A percentile compares a stretch with the other conserved stretches of the same genome.
phyloP scores from a whole-genome alignment of 2,888 invertebrate species.

The Bombylius discolor region DNA sequence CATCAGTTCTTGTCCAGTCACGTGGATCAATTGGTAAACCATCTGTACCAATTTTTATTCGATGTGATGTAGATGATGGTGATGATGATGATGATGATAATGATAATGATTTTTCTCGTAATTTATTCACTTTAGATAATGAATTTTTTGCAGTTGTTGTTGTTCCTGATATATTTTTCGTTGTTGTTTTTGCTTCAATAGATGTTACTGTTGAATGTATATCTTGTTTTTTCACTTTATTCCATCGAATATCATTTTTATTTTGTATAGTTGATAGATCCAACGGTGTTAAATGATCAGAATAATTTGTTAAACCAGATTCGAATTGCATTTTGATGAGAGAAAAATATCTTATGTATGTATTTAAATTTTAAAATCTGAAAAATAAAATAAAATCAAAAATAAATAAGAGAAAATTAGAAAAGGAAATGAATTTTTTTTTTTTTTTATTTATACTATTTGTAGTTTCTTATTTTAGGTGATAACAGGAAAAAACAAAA shows the following conservation, averaged over 20 bases:
- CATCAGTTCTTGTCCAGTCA: constrained; percentile 56
- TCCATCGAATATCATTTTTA: constrained; percentile 24
- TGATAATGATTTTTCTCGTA: constrained; percentile 16
- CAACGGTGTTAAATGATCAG: constrained; percentile 33
- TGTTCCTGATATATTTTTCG: constrained; percentile 4
- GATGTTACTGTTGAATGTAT: no score
- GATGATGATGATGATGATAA: constrained; percentile 17
- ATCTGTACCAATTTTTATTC: constrained; percentile 23
- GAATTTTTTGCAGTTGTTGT: constrained; percentile 14
- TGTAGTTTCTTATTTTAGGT: no score
- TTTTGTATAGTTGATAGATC: constrained; percentile 31
- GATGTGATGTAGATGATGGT: constrained; percentile 18
- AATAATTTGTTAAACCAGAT: constrained; percentile 30
- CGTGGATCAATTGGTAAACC: constrained; percentile 49
- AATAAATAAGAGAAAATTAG: neutral
- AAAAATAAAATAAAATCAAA: constrained; percentile 3
- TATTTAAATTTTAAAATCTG: constrained; percentile 7
- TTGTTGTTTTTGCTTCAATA: constrained; percentile 7
- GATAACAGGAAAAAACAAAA: no score
- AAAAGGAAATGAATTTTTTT: no score
- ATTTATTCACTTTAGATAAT: neutral
- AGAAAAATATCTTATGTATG: no score
- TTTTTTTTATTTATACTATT: no score
- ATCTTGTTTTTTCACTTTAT: constrained; percentile 12
- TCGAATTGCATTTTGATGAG: constrained; percentile 29